Evolutionary conservation across 2,888 invertebrate genomes (phyloP).

Genomic region (Sicus ferrugineus): DNA sequence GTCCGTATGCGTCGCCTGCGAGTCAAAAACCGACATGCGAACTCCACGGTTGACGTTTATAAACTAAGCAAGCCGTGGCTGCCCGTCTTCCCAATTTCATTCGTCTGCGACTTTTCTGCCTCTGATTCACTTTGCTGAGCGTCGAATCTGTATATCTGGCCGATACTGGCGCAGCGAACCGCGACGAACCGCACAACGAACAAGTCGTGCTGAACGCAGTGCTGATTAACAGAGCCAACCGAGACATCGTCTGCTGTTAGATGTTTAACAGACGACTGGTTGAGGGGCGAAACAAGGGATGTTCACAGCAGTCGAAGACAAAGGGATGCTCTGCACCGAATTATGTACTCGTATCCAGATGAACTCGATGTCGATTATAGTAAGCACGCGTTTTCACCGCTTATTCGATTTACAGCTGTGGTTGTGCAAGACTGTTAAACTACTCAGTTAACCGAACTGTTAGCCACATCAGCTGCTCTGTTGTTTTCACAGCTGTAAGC

Average conservation of each 20-base stretch:
- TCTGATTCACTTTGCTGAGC: conserved; percentile 1
- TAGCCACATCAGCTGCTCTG: conserved; percentile 34
- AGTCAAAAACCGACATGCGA: conserved; percentile 44
- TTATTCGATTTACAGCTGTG: too few relatives aligned
- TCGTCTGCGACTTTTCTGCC: conserved; percentile 25
- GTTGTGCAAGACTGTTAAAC: too few relatives aligned
- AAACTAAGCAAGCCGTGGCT: conserved; percentile 41
- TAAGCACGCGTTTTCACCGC: too few relatives aligned
- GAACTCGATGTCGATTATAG: too few relatives aligned
- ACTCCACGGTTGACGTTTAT: conserved; percentile 46
- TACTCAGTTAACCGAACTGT: too few relatives aligned
- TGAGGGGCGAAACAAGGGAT: too few relatives aligned
- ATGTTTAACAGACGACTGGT: too few relatives aligned
- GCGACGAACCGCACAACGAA: conserved; percentile 19
- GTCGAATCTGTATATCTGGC: neutral
- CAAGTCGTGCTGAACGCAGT: conserved; percentile 41
- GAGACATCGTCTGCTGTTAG: too few relatives aligned
- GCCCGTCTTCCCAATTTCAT: conserved; percentile 34
- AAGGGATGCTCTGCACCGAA: too few relatives aligned
- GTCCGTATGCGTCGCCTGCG: conserved; percentile 40
- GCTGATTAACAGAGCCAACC: conserved; percentile 22
- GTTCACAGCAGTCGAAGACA: neutral
- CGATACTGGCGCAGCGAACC: conserved; percentile 18
- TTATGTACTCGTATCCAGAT: too few relatives aligned
- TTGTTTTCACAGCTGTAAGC: neutral